These are phyloP conservation scores for Sylvia borin DNA, from an alignment of 2,797 vertebrate species.

Conservation along the genomic window DNA sequence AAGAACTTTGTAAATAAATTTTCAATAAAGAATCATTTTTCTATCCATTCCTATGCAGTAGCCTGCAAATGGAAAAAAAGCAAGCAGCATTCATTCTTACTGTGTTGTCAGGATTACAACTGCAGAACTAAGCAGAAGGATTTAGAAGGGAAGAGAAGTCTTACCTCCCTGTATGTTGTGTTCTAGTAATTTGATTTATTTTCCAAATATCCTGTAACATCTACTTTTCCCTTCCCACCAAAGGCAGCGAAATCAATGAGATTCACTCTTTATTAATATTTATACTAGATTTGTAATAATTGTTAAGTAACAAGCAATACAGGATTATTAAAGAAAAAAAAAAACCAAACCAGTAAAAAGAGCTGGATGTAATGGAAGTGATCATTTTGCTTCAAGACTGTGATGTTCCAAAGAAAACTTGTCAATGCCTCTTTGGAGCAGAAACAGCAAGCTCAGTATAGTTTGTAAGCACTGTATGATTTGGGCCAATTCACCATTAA, in stretches of 20 bases:
- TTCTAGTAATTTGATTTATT: neutral
- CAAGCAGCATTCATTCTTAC: neutral
- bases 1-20: neutral
- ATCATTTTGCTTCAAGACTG: neutral
- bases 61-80: neutral
- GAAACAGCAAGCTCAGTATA: neutral
- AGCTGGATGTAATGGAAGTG: neutral
- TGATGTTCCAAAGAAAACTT: neutral
- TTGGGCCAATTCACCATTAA: slow-evolving; percentile 24
- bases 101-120: neutral
- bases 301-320: neutral
- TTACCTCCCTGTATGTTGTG: neutral
- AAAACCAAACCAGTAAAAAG: neutral
- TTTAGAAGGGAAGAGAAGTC: neutral
- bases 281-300: neutral
- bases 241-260: neutral
- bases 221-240: neutral
- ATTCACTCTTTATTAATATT: neutral
- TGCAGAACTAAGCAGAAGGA: neutral
- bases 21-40: neutral
- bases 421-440: neutral
- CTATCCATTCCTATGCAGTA: neutral
- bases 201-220: neutral
- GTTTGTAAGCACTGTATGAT: neutral
- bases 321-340: neutral